A percentile compares a stretch with the other conserved stretches of the same genome.
phyloP scores from a whole-genome alignment of 2,888 invertebrate species.

The Agapostemon virescens region DNA sequence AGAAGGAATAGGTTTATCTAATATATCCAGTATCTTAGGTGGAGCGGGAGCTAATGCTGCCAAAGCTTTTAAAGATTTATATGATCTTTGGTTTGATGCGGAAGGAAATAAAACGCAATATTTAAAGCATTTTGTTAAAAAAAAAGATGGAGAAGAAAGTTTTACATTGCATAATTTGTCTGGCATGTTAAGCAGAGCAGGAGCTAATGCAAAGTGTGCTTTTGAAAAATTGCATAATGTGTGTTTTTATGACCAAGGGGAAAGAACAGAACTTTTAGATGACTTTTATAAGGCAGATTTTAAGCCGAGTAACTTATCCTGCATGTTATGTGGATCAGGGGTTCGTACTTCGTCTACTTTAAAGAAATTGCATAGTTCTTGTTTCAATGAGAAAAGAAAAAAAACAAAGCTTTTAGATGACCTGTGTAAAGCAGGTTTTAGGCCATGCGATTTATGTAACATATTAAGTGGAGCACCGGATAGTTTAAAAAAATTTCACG shows the following conservation, averaged over 20 bases:
- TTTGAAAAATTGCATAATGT: no score
- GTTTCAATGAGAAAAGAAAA: not conserved
- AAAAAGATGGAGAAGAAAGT: no score
- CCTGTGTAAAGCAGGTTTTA: no score
- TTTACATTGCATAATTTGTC: slow-evolving; percentile 54
- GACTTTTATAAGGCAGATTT: not conserved
- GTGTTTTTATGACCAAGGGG: no score
- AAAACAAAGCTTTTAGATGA: no score
- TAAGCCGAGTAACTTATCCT: not conserved
- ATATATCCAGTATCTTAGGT: no score
- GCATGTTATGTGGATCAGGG: slow-evolving; percentile 32
- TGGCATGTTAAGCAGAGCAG: slow-evolving; percentile 62
- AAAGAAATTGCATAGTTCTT: no score
- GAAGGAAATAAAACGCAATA: slow-evolving; percentile 25
- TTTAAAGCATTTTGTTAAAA: slow-evolving; percentile 20
- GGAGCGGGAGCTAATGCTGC: no score
- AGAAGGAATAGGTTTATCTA: no score
- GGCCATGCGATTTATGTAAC: no score
- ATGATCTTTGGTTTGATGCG: slow-evolving; percentile 56
- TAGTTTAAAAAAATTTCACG: slow-evolving; percentile 67
- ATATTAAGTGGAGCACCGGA: slow-evolving; percentile 61
- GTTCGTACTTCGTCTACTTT: no score
- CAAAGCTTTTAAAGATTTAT: slow-evolving; percentile 49
- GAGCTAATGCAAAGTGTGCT: slow-evolving; percentile 56
- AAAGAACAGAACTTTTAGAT: not conserved